Percentiles rank a stretch among this genome's conserved stretches.
Evolutionary conservation across 2,888 invertebrate genomes (phyloP).

Genomic region (Yponomeuta sedellus): DNA sequence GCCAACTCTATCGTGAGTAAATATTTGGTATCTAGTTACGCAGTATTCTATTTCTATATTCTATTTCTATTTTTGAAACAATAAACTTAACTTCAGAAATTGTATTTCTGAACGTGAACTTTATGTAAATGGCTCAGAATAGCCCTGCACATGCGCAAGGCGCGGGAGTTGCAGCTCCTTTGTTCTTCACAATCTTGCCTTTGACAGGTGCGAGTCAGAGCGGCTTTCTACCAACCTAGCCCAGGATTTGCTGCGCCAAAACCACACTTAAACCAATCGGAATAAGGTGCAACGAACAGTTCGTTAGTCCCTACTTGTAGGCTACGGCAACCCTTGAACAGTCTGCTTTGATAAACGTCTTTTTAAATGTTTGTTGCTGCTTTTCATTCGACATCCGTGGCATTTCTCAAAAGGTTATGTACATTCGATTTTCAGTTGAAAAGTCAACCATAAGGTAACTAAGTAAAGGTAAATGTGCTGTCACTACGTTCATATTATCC

Average conservation of each 20-base stretch:
- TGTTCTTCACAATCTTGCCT: conserved; percentile 8
- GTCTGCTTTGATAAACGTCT: not conserved
- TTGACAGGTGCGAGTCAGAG: conserved; percentile 9
- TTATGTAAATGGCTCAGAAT: not conserved
- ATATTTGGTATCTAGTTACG: no score
- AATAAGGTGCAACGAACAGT: not conserved
- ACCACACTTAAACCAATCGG: not conserved
- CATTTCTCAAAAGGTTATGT: not conserved
- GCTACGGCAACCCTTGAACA: not conserved
- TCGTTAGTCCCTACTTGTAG: not conserved
- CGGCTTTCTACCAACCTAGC: not conserved
- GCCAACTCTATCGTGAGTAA: no score
- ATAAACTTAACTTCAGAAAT: no score
- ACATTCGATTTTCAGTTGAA: not conserved
- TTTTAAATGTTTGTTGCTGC: not conserved
- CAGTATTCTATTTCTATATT: no score
- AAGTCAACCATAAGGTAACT: no score
- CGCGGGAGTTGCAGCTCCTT: conserved; percentile 1
- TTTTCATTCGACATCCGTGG: not conserved
- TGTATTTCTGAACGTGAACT: no score
- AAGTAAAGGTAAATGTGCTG: no score
- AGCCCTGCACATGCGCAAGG: not conserved
- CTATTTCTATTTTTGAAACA: no score
- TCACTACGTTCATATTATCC: no score
- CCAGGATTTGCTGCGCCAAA: not conserved